Percentiles rank a stretch among this genome's conserved stretches.
These are phyloP conservation scores for Andrena hattorfiana DNA, from an alignment of 2,888 invertebrate genomes.

Conservation along the genomic window DNA sequence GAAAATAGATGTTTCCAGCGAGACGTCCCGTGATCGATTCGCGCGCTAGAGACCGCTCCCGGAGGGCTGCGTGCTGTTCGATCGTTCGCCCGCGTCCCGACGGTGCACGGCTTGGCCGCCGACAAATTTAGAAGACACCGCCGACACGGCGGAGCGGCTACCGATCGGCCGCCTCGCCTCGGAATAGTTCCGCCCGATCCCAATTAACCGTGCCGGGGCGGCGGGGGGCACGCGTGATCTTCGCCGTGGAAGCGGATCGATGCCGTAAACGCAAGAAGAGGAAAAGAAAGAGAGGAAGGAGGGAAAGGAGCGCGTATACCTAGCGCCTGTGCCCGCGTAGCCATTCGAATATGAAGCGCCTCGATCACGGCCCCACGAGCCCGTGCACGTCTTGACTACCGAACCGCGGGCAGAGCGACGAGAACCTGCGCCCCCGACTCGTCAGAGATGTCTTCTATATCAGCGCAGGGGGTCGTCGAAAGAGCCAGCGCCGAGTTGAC, in stretches of 20 bases:
- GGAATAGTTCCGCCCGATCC: not conserved
- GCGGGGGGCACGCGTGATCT: conserved; percentile 6
- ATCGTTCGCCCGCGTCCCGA: conserved; percentile 3
- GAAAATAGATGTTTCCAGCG: conserved; percentile 57
- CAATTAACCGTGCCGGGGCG: not conserved
- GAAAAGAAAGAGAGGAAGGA: not conserved
- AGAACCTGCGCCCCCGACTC: conserved; percentile 43
- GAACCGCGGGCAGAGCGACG: conserved; percentile 42
- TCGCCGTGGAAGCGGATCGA: conserved; percentile 13
- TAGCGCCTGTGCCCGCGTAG: not conserved
- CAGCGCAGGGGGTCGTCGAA: conserved; percentile 96
- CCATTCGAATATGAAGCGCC: conserved; percentile 64
- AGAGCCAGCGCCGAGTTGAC: conserved; percentile 95
- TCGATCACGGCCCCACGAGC: conserved; percentile 41
- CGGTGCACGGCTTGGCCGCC: conserved; percentile 17
- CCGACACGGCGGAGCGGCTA: conserved; percentile 4
- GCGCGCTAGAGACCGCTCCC: conserved; percentile 17
- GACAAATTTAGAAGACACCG: conserved; percentile 40
- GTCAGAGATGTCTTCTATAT: conserved; percentile 91
- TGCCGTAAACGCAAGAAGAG: not conserved
- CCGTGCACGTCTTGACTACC: conserved; percentile 68
- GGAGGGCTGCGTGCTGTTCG: conserved; percentile 27
- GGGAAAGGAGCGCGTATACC: not conserved
- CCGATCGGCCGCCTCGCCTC: conserved; percentile 16
- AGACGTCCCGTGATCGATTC: conserved; percentile 58